Evolutionary conservation across 2,797 vertebrate genomes (phyloP), one percentile per base, ranked within the genome.

Genomic region (Tolypeutes matacus): DNA sequence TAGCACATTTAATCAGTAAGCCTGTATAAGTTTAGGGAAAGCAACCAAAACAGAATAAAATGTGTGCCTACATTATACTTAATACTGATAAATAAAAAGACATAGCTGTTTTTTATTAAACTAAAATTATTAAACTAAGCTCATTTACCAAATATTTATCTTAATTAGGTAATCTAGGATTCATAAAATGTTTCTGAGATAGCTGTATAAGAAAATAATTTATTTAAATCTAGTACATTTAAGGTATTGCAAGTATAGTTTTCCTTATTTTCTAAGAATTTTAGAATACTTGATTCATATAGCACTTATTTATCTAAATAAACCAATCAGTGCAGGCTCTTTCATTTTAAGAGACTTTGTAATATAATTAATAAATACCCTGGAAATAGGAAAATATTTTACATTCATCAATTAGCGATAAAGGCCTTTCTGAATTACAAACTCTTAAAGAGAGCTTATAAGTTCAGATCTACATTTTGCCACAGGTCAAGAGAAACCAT

Each of bases 111-210:
- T 96, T 83, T 67, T 78, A 83, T 65, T 72, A 94, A 91, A 77
- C 5, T 13, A 70, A 82, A 85, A 69, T 93, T 81, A 81, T 89
- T 76, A 58, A 70, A n/a, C 70, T 82, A 93, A 31, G 25, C 14
- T 23, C 20, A 27, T 62, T 77, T 84, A 76, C 29, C 51, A 92
- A 91, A 78, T 7, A 58, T 92, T 92, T 92, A 60, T 62, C 62
- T 94, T 88, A 91, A 83, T 88, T 90, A 93, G 39, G 6, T 84
- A 1, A 95, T 92, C 34, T 70, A 87, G 39, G 20, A 84, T 31
- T 15, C 80, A 64, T 82, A 86, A 90, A 89, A 42, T 82, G 27
- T 36, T 67, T 90, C 11, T 36, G 21, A 62, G 17, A 89, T 82
- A 53, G 10, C 4, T 78, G 56, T 62, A 7, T 75, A 69, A 95